These are phyloP conservation scores for Agrotis exclamationis DNA, from an alignment of 2,888 invertebrate genomes.

Conservation along the genomic window DNA sequence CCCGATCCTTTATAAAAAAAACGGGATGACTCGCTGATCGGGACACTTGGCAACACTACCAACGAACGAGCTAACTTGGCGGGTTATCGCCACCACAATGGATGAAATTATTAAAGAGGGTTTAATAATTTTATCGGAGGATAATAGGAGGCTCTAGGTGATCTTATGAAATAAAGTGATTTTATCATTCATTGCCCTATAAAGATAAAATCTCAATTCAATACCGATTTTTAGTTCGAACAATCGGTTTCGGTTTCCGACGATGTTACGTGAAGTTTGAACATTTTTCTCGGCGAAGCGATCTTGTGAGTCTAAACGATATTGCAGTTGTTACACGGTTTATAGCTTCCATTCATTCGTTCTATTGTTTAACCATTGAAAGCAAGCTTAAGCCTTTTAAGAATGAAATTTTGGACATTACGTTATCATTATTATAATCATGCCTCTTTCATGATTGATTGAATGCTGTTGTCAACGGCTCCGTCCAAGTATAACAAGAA, in stretches of 20 bases:
- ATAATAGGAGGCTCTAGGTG: constrained; percentile 44
- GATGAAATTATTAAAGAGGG: constrained; percentile 71
- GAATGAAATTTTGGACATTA: not conserved
- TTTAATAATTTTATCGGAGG: too few species aligned
- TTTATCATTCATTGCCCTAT: constrained; percentile 53
- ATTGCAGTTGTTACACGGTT: constrained; percentile 42
- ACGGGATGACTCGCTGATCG: too few species aligned
- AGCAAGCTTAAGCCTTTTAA: not conserved
- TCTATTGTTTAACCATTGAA: constrained; percentile 24
- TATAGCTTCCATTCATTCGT: constrained; percentile 30
- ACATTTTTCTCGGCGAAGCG: constrained; percentile 51
- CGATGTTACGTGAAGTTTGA: constrained; percentile 44
- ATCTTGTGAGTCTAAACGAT: constrained; percentile 53
- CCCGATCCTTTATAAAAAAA: too few species aligned
- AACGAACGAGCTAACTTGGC: constrained; percentile 65
- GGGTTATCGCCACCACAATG: constrained; percentile 66
- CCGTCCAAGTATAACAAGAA: too few species aligned
- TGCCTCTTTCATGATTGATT: not conserved
- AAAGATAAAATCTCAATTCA: constrained; percentile 51
- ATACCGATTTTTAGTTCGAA: constrained; percentile 41
- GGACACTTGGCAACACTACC: too few species aligned
- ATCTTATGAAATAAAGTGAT: constrained; percentile 59
- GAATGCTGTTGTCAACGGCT: too few species aligned
- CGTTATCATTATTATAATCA: not conserved
- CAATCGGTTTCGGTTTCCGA: constrained; percentile 33